Evolutionary conservation across 2,797 vertebrate genomes (phyloP), one percentile per base, ranked within the genome.

Genomic region (Aulostomus chinensis): DNA sequence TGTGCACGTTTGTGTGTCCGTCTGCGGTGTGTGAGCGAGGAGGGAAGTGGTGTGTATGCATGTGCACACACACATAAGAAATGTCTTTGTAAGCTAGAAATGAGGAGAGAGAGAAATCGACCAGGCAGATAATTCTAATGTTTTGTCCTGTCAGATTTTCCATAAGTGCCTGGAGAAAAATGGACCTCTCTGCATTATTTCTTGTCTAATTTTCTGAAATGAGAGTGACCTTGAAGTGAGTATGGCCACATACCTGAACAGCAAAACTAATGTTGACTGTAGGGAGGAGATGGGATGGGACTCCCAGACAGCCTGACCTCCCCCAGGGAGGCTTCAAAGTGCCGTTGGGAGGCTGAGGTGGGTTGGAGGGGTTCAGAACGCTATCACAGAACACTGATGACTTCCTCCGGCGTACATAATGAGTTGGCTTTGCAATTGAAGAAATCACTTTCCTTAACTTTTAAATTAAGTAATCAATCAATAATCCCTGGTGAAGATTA

Each of bases 1-100:
- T 39, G 51, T 37, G 52, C 16, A 31, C 21, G 1, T 24, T 35
- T 43, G 22, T 30, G 29, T 18, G 43, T 68, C 7, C 42, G 28
- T 33, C 26, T 56, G 31, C 17, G 34, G 5, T 45, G 34, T 11
- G 7, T 10, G 14, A 20, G 14, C 29, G 34, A 10, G 16, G n/a
- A 22, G 25, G 14, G 13, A 12, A 16, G 20, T 6, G 11, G n/a
- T 2, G 22, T 25, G 5, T 14, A 6, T 39, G 28, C 36, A 10
- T 13, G 22, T 11, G 7, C 11, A 24, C 3, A 1, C 4, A 10
- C 0, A 3, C 14, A 29, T 8, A 22, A 29, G n/a, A 58, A 54
- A 46, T 3, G 15, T 36, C 29, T 51, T 9, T 0, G 5, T 14
- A 38, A 47, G 48, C 40, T 54, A 34, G 71, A 48, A 43, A 25